Evolutionary conservation across 2,797 vertebrate genomes (phyloP), one percentile per base, ranked within the genome.

Genomic region (Psittacula derbiana): DNA sequence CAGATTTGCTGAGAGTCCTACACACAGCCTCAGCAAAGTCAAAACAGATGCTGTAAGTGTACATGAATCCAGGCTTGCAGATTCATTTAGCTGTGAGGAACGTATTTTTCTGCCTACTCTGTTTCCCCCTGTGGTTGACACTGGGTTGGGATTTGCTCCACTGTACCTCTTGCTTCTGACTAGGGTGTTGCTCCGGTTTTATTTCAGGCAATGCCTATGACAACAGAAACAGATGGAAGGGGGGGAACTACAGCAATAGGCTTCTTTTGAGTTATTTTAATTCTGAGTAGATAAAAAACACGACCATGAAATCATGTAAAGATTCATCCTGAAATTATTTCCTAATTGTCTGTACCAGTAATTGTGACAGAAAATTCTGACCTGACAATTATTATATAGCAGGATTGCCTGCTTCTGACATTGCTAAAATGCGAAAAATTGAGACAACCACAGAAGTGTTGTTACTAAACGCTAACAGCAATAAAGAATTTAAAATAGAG

Each of bases 171-270:
- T 88, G 65, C 9, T 90, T 90, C 2, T 12, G 36, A 18, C 21
- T 15, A 18, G 33, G 67, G 21, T 70, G 55, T 28, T 61, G 75
- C 75, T 90, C 57, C 30, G 97, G 95, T 30, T 99, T 98, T 82
- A 99, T 98, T 88, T 99, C 98, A 3, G 98, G 98, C 80, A 98
- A 96, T 11, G 98, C 98, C 99, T 99, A 21, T 1, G 17, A 36
- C 19, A 47, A 12, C 17, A 20, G 15, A 24, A 38, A 13, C 14
- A 15, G 12, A 27, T 23, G 38, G n/a, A 30, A 50, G 16, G 11
- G 4, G 16, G 8, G 15, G 38, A 21, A 28, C 20, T 28, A 60
- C 40, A 46, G 25, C 33, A 41, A 38, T 18, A 53, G 13, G 13
- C 14, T 57, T 43, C 14, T 49, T 67, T 66, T 31, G 49, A 27